Evolutionary conservation across 2,888 invertebrate genomes (phyloP), one percentile per base, ranked within the genome.

Genomic region (Folsomia manolachei): DNA sequence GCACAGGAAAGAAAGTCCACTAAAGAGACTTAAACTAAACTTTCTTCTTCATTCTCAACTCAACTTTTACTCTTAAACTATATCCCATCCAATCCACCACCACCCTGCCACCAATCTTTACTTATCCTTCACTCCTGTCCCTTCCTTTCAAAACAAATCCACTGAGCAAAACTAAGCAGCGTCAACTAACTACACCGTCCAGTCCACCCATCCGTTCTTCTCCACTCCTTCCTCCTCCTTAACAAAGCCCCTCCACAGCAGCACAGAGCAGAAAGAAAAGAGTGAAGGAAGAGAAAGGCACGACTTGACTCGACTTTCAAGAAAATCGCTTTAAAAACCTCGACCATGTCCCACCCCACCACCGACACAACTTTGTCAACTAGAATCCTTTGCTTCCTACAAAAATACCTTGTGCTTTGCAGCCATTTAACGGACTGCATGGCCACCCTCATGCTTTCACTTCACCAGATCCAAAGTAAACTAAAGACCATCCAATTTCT

Each of bases 1-100:
- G 61, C 27, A 26, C 64, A 64, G 64, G 52, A 66, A 66, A 66
- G 65, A 66, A 63, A 66, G 65, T 66, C 65, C 52, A 39, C 69
- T 71, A 71, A 71, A 71, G 66, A 66, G 66, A 71, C 66, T 61
- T 63, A 71, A 71, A 71, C 71, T 62, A 39, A 70, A 65, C 66
- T 67, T 71, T 66, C 51, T 66, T 66, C 65, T 27, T 52, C 23
- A 25, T n/a, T 63, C 19, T n/a, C 25, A 25, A 24, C 64, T 64
- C 24, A 52, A 66, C 65, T 66, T 66, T 66, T 66, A 63, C 26
- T 27, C 65, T 66, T 51, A 27, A 66, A 24, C 52, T 39, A 27
- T 39, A 64, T 24, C 39, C 64, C 27, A 27, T 25, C 62, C 23
- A 62, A n/a, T 19, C 60, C 60, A 21, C 21, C 60, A 60, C 21